Base-by-base conservation (phyloP, 2,888 invertebrate genomes). In the Anthophora plumipes region DNA sequence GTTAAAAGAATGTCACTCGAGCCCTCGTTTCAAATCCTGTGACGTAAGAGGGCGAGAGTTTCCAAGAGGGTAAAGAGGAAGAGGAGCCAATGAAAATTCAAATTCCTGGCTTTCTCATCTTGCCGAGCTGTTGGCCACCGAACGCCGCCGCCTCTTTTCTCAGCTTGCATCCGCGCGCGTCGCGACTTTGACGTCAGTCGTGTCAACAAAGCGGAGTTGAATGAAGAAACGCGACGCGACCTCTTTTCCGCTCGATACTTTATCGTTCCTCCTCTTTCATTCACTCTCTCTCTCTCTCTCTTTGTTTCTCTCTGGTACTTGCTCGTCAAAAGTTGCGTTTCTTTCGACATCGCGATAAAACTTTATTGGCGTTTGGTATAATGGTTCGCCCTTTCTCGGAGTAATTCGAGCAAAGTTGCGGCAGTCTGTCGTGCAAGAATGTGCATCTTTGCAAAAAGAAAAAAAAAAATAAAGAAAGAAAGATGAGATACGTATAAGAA, bases 181-280 rank as follows among this genome's bases (percentile, higher is more conserved):
- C n/a, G n/a, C 46, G 55, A 63, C 67, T 71, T 78, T 68, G 59
- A 69, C 66, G 48, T 79, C 78, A 66, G 43, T 31, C 69, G 55
- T 71, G 48, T 64, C 52, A 79, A 71, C 68, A 73, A 79, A 57
- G 63, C 43, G 48, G 37, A 22, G 50, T 64, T 20, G 68, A 57
- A 46, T 8, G 77, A 37, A 39, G 79, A 46, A 60, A 71, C 41
- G 48, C 72, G 72, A 52, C 52, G 22, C 31, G 68, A 63, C 73
- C 67, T 59, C 57, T 67, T 67, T 69, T 74, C 73, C 71, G 43
- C 68, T 52, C 63, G 60, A 54, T 43, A 37, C 57, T 74, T 68
- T 71, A 55, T 61, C 75, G 46, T 55, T 39, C 12, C 52, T 11
- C 22, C 6, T 17, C 20, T 22, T 25, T 39, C 46, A 31, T 31